Conservation (phyloP, 2,113 vertebrate species). For the Thamnaconus septentrionalis region DNA sequence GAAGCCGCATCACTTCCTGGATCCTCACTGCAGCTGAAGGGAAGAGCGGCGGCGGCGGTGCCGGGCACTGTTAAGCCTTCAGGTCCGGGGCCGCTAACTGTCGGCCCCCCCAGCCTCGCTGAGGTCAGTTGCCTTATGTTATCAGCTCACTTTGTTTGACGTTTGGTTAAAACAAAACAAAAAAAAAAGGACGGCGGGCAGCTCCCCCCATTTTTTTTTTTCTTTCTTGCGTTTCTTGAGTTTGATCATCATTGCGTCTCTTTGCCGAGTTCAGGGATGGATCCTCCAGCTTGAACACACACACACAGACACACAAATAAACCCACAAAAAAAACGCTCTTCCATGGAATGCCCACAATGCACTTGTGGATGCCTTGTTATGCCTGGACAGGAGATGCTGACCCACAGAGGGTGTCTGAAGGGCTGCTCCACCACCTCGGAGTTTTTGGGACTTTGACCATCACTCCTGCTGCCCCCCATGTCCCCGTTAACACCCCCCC, state of each 20-base stretch:
- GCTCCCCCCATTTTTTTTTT: neutral
- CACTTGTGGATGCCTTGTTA: conserved; percentile 62
- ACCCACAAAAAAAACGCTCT: conserved; percentile 51
- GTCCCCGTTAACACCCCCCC: too few species aligned
- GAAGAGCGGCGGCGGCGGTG: conserved; percentile 17
- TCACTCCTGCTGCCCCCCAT: conserved; percentile 35
- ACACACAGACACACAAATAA: too few species aligned
- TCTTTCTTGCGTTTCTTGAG: conserved; percentile 14
- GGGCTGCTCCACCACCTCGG: conserved; percentile 27
- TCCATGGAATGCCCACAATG: conserved; percentile 70
- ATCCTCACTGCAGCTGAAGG: conserved; percentile 38
- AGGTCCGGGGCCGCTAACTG: conserved; percentile 39
- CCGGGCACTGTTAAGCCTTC: conserved; percentile 42
- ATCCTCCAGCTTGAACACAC: conserved; percentile 65
- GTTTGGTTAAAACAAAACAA: conserved; percentile 23
- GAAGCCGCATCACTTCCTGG: conserved; percentile 6
- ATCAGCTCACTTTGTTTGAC: conserved; percentile 43
- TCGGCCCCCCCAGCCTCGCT: conserved; percentile 46
- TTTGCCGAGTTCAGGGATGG: conserved; percentile 71
- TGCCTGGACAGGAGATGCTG: conserved; percentile 50
- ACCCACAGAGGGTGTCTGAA: conserved; percentile 35
- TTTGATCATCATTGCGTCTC: conserved; percentile 49
- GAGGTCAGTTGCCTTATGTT: conserved; percentile 66
- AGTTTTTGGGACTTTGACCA: conserved; percentile 22
- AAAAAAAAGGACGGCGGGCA: conserved; percentile 1